Percentiles rank a stretch among this genome's conserved stretches.
These are phyloP conservation scores for Thecophora atra DNA, from an alignment of 2,888 invertebrate genomes.

Conservation along the genomic window DNA sequence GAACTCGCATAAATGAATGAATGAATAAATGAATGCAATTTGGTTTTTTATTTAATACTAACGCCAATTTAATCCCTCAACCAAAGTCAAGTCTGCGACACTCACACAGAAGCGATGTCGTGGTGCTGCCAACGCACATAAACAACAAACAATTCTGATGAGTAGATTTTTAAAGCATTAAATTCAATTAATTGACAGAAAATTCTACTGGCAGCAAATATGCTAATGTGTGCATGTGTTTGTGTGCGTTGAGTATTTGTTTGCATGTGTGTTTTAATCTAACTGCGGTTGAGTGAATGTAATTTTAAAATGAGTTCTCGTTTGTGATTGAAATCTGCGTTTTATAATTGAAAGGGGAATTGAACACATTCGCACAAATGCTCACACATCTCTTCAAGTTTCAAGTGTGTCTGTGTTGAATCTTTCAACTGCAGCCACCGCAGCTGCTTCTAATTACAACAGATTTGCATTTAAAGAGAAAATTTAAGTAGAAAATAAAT, in stretches of 20 bases:
- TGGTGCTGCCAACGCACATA: neutral
- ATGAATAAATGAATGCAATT: neutral
- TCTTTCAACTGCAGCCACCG: neutral
- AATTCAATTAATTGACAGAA: neutral
- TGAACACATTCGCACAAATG: constrained; percentile 1
- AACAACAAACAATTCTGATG: neutral
- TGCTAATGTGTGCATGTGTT: neutral
- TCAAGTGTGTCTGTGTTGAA: neutral
- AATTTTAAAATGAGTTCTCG: no score
- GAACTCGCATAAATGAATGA: neutral
- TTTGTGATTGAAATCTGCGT: no score
- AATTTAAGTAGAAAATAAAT: constrained; percentile 20
- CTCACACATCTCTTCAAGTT: neutral
- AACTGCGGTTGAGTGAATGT: no score
- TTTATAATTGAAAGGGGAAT: neutral
- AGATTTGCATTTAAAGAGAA: constrained; percentile 32
- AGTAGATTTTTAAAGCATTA: neutral
- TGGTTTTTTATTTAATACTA: neutral
- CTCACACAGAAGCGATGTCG: neutral
- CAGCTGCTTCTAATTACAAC: constrained; percentile 31
- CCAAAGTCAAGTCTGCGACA: neutral
- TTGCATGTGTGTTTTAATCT: no score
- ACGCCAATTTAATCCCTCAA: neutral
- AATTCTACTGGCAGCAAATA: neutral
- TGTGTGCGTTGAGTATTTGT: neutral